A percentile compares a stretch with the other conserved stretches of the same genome.
Conservation (phyloP, 2,113 vertebrate species). For the Laticauda colubrina region DNA sequence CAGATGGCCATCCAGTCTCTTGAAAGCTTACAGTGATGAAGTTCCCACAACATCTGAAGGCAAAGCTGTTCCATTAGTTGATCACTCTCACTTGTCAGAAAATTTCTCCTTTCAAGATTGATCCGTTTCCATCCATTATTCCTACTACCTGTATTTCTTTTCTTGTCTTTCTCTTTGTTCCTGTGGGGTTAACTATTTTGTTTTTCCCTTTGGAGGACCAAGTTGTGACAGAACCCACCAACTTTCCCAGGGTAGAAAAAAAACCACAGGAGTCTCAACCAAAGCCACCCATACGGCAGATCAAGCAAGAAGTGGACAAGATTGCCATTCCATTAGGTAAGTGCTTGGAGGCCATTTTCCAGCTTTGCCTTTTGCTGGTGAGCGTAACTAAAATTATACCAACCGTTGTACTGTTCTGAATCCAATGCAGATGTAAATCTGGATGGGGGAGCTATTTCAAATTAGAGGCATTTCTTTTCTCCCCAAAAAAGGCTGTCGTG, state of each 20-base stretch:
- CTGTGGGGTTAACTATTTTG: neutral
- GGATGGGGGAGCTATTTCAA: neutral
- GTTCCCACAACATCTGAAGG: no score
- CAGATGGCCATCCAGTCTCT: no score
- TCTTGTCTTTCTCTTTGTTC: neutral
- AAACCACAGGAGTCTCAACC: no score
- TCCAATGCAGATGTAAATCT: neutral
- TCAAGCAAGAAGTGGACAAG: neutral
- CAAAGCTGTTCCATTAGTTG: no score
- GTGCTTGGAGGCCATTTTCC: neutral
- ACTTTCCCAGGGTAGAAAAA: neutral
- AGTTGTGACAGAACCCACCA: neutral
- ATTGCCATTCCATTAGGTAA: neutral
- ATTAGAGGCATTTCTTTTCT: neutral
- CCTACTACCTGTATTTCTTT: no score
- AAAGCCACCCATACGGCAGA: neutral
- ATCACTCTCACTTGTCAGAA: no score
- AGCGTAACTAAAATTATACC: neutral
- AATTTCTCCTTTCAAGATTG: no score
- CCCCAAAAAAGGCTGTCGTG: neutral
- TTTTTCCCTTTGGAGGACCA: no score
- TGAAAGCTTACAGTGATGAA: no score
- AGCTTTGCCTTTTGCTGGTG: neutral
- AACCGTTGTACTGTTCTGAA: neutral
- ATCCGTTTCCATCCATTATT: no score